A percentile compares a stretch with the other conserved stretches of the same genome.
Evolutionary conservation across 2,797 vertebrate species (phyloP).

Genomic region (Channallabes apus): DNA sequence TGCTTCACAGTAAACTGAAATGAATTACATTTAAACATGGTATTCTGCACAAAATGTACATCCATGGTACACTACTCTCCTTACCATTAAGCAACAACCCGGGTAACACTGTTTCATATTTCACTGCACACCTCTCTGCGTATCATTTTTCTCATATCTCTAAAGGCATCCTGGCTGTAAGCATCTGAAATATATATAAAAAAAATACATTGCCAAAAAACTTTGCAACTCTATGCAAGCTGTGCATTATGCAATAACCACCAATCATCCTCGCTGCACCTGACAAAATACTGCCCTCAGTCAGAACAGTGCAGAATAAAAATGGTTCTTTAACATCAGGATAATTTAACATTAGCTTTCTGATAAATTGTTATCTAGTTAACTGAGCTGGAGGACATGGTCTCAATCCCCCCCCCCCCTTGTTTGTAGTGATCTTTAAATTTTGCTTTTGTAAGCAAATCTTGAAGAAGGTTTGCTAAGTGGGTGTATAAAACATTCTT

Average conservation of each 20-base stretch:
- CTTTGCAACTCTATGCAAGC: neutral
- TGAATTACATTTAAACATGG: neutral
- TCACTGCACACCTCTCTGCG: neutral
- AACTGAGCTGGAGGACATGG: neutral
- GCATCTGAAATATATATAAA: neutral
- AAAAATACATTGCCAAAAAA: neutral
- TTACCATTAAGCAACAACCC: neutral
- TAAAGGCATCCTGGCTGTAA: neutral
- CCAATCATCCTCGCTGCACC: neutral
- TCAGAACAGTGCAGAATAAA: neutral
- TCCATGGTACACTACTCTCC: neutral
- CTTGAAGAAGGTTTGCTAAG: neutral
- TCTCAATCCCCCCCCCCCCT: neutral
- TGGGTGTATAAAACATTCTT: neutral
- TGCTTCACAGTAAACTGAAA: neutral
- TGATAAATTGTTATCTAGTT: neutral
- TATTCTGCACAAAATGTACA: neutral
- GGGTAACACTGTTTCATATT: neutral
- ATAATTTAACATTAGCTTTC: neutral
- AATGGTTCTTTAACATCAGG: neutral
- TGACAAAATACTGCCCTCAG: neutral
- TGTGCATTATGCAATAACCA: neutral
- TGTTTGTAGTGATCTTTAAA: neutral
- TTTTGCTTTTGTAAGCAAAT: neutral
- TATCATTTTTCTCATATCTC: neutral